A percentile compares a stretch with the other conserved stretches of the same genome.
Evolutionary conservation across 1,140 invertebrate species (phyloP).

Genomic region (Drosophila simulans): DNA sequence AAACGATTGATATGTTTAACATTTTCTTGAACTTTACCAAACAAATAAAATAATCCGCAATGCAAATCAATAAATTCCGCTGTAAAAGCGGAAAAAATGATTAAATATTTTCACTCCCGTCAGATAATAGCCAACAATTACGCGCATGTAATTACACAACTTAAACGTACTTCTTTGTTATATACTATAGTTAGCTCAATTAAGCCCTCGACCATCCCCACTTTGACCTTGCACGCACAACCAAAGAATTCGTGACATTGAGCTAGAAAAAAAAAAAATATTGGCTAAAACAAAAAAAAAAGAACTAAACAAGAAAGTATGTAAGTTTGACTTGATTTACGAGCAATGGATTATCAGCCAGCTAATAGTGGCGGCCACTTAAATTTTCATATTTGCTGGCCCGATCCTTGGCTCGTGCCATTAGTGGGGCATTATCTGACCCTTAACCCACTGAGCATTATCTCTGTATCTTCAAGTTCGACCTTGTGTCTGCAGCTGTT

Average conservation of each 20-base stretch:
- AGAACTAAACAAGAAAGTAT: not conserved
- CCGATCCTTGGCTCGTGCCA: not conserved
- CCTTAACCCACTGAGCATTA: slow-evolving; percentile 36
- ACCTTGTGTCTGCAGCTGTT: slow-evolving; percentile 42
- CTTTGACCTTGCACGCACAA: slow-evolving; percentile 35
- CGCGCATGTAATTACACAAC: slow-evolving; percentile 1
- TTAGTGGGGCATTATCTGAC: slow-evolving; percentile 14
- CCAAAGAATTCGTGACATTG: slow-evolving; percentile 13
- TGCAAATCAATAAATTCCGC: not conserved
- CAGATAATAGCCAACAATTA: slow-evolving; percentile 17
- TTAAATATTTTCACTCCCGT: not conserved
- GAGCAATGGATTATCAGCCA: slow-evolving; percentile 8
- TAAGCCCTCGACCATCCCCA: slow-evolving; percentile 2
- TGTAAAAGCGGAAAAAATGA: not conserved
- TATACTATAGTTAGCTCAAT: slow-evolving; percentile 2
- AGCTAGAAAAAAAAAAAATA: not conserved
- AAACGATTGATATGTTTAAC: too few species aligned
- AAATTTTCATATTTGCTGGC: slow-evolving; percentile 27
- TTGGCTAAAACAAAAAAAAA: not conserved
- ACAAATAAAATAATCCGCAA: too few species aligned
- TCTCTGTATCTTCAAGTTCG: slow-evolving; percentile 14
- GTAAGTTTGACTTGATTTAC: slow-evolving; percentile 28
- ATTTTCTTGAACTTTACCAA: too few species aligned
- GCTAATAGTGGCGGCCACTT: slow-evolving; percentile 5
- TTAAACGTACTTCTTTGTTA: not conserved